Conservation (phyloP, 2,797 vertebrate species). For the Psittacula echo region DNA sequence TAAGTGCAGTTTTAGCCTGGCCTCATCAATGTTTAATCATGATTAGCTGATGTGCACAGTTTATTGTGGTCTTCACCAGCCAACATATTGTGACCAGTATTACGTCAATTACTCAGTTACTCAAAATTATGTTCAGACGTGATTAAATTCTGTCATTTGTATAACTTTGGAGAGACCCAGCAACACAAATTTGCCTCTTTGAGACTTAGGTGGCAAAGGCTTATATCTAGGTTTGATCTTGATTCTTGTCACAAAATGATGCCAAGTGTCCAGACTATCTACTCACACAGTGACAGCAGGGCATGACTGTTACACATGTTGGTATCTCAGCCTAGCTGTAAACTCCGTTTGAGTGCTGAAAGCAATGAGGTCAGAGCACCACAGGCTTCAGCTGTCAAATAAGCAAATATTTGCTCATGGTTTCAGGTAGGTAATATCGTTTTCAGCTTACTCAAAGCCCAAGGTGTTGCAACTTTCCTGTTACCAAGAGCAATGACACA, state of each 20-base stretch:
- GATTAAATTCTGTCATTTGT: background rate
- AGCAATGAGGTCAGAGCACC: background rate
- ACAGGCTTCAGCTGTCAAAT: background rate
- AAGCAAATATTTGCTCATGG: background rate
- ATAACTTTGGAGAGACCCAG: background rate
- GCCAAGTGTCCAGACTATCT: background rate
- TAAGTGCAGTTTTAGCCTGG: conserved; percentile 56
- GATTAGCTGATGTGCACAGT: conserved; percentile 54
- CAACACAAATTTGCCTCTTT: background rate
- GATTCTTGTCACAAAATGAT: background rate
- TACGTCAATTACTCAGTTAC: conserved; percentile 16
- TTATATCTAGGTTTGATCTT: background rate
- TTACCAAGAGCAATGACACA: background rate
- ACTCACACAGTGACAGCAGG: rapidly evolving
- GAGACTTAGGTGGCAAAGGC: background rate
- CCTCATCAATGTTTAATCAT: conserved; percentile 59
- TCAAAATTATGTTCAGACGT: conserved; percentile 18
- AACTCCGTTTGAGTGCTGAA: background rate
- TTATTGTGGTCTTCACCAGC: conserved; percentile 53
- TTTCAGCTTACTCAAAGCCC: background rate
- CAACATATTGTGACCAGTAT: conserved; percentile 34
- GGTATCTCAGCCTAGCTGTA: background rate
- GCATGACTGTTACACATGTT: background rate
- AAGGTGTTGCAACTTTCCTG: background rate
- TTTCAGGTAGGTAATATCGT: background rate